These are phyloP conservation scores for Venusia cambrica DNA, from an alignment of 2,888 invertebrate species.

Conservation along the genomic window DNA sequence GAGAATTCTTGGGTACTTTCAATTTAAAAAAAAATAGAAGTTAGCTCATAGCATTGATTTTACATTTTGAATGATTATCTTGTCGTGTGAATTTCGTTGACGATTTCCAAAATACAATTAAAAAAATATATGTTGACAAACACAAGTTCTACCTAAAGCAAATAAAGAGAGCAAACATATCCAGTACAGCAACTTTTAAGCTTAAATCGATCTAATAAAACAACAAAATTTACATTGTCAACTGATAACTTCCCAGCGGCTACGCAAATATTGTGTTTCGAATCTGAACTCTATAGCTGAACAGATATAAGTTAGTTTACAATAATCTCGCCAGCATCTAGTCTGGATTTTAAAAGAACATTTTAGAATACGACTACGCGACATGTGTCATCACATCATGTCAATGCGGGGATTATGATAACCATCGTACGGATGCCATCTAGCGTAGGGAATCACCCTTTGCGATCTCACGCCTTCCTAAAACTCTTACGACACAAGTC, in stretches of 20 bases:
- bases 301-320: slow-evolving; percentile 37
- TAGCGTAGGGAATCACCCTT: slow-evolving; percentile 76
- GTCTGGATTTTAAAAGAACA: slow-evolving; percentile 59
- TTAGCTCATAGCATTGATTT: too few species aligned
- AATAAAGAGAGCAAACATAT: slow-evolving; percentile 53
- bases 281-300: slow-evolving; percentile 35
- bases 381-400: slow-evolving; percentile 81
- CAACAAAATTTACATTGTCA: slow-evolving; percentile 69
- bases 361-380: slow-evolving; percentile 73
- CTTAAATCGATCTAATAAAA: slow-evolving; percentile 59
- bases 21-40: too few species aligned
- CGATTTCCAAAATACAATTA: slow-evolving; percentile 23
- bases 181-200: slow-evolving; percentile 26
- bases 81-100: too few species aligned
- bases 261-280: slow-evolving; percentile 33
- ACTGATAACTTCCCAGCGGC: slow-evolving; percentile 65
- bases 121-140: slow-evolving; percentile 43
- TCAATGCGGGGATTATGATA: slow-evolving; percentile 81
- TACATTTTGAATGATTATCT: too few species aligned
- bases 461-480: slow-evolving; percentile 57
- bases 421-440: slow-evolving; percentile 78
- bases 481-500: slow-evolving; percentile 47
- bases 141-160: slow-evolving; percentile 46
- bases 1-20: too few species aligned
- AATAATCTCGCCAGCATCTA: slow-evolving; percentile 27